Evolutionary conservation across 2,888 invertebrate genomes (phyloP).

Genomic region (Furcula furcula): DNA sequence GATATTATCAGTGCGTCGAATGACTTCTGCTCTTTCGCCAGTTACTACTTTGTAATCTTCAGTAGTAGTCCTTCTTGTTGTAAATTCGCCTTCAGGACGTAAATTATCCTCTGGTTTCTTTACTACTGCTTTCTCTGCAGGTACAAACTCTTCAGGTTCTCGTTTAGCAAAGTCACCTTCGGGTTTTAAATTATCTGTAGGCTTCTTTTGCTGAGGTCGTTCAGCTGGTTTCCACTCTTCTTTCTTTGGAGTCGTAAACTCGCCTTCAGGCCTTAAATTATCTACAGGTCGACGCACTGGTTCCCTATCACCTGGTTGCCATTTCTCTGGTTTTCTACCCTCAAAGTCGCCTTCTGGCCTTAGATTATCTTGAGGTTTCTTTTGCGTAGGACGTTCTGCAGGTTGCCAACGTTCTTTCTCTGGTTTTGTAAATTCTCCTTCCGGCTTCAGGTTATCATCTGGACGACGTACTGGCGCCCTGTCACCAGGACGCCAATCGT

Average conservation of each 20-base stretch:
- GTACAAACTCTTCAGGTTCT: conserved; percentile 60
- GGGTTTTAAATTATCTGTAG: conserved; percentile 65
- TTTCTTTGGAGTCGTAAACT: conserved; percentile 53
- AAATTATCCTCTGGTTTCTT: conserved; percentile 64
- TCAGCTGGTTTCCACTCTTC: conserved; percentile 72
- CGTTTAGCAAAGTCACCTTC: conserved; percentile 46
- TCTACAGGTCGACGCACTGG: conserved; percentile 64
- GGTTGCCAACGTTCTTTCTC: conserved; percentile 63
- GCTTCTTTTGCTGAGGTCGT: conserved; percentile 65
- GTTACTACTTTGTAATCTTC: conserved; percentile 83
- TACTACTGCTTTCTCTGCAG: conserved; percentile 57
- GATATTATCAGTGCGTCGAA: conserved; percentile 84
- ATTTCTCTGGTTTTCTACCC: conserved; percentile 37
- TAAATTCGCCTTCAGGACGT: conserved; percentile 81
- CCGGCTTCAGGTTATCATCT: conserved; percentile 71
- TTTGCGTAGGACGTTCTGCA: conserved; percentile 71
- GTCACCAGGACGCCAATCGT: conserved; percentile 55
- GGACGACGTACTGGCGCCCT: conserved; percentile 36
- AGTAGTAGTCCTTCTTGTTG: conserved; percentile 70
- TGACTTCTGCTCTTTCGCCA: conserved; percentile 84
- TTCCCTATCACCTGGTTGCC: conserved; percentile 61
- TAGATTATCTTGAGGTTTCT: conserved; percentile 78
- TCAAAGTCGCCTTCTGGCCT: conserved; percentile 56
- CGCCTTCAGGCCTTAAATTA: conserved; percentile 19
- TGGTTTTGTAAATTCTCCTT: conserved; percentile 59